Percentiles rank a stretch among this genome's conserved stretches.
Evolutionary conservation across 2,888 invertebrate genomes (phyloP).

Genomic region (Cyrtodaria siliqua): DNA sequence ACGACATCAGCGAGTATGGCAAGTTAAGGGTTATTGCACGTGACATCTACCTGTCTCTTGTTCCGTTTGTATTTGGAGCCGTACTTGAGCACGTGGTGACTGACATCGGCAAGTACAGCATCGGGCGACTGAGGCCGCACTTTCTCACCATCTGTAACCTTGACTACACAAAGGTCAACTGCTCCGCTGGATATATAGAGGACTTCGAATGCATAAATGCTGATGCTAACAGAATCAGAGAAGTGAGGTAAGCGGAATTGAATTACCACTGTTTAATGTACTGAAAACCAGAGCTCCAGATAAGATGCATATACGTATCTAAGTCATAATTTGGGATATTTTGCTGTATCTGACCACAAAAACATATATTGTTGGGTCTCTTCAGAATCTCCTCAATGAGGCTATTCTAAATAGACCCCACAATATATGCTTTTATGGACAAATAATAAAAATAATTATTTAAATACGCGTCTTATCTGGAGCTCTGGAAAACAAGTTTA

Average conservation of each 20-base stretch:
- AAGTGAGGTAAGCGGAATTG: conserved; percentile 82
- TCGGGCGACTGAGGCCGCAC: conserved; percentile 97
- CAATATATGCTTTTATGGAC: too few relatives aligned
- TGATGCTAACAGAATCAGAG: conserved; percentile 59
- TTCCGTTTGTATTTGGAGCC: conserved; percentile 93
- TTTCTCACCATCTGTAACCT: conserved; percentile 96
- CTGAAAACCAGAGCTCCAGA: too few relatives aligned
- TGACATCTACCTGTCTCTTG: conserved; percentile 54
- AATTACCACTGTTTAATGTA: too few relatives aligned
- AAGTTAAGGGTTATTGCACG: conserved; percentile 90
- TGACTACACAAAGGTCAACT: conserved; percentile 69
- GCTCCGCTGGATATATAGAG: conserved; percentile 67
- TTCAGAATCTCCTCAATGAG: too few relatives aligned
- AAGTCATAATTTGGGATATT: too few relatives aligned
- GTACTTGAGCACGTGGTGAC: conserved; percentile 94
- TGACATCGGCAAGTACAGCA: conserved; percentile 96
- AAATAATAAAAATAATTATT: too few relatives aligned
- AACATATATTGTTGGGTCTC: too few relatives aligned
- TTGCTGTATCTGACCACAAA: too few relatives aligned
- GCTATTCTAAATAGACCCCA: too few relatives aligned
- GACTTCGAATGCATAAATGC: conserved; percentile 73
- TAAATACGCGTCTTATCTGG: too few relatives aligned
- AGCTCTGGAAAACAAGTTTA: too few relatives aligned
- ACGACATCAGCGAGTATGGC: conserved; percentile 35
- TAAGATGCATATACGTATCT: too few relatives aligned